Evolutionary conservation across 2,113 vertebrate species (phyloP).

Genomic region (Misgurnus anguillicaudatus): DNA sequence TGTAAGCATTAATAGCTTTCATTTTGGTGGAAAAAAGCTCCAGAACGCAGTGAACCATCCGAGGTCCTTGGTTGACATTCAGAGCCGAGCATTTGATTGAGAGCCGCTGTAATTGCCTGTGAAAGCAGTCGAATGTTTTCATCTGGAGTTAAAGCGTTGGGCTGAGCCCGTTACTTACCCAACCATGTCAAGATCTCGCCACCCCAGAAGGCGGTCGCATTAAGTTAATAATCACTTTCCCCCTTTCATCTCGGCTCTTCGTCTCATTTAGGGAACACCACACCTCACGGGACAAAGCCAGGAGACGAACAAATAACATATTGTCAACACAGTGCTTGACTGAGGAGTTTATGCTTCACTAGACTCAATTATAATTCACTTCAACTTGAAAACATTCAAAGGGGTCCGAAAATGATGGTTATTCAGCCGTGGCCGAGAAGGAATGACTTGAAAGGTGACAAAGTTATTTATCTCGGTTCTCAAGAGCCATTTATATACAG

Average conservation of each 20-base stretch:
- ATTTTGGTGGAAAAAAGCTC: constrained; percentile 3
- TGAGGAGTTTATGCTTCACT: constrained; percentile 67
- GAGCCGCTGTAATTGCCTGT: constrained; percentile 67
- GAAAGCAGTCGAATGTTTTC: constrained; percentile 65
- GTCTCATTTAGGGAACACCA: constrained; percentile 58
- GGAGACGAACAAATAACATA: constrained; percentile 63
- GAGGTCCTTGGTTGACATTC: constrained; percentile 56
- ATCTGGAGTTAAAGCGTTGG: constrained; percentile 45
- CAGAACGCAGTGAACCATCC: constrained; percentile 31
- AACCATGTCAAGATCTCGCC: constrained; percentile 69
- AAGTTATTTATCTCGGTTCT: constrained; percentile 58
- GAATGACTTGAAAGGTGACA: constrained; percentile 55
- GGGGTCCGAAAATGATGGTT: constrained; percentile 65
- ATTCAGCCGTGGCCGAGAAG: constrained; percentile 56
- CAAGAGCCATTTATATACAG: constrained; percentile 38
- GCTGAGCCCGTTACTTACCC: constrained; percentile 59
- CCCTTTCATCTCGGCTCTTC: constrained; percentile 68
- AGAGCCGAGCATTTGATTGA: constrained; percentile 59
- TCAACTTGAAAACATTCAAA: constrained; percentile 58
- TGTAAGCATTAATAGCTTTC: not conserved
- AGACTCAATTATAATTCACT: constrained; percentile 74
- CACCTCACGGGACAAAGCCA: constrained; percentile 62
- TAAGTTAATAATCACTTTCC: constrained; percentile 71
- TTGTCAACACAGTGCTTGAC: constrained; percentile 68
- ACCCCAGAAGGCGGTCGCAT: constrained; percentile 55